Evolutionary conservation across 2,113 vertebrate species (phyloP).

Genomic region (Notarius lentiginosus): DNA sequence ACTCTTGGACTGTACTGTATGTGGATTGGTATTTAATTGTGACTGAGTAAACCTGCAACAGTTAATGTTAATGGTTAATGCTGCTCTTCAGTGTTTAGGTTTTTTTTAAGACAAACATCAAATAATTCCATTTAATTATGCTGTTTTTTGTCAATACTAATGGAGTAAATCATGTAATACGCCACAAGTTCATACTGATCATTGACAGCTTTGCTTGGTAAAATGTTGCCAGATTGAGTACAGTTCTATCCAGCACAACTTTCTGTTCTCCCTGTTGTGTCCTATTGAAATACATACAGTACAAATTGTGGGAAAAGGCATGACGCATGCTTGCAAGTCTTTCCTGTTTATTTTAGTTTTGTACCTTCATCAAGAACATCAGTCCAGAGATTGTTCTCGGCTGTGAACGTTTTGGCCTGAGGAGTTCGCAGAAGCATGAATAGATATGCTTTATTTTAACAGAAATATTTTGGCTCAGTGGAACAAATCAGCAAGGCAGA

Average conservation of each 20-base stretch:
- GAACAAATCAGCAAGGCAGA: slow-evolving; percentile 14
- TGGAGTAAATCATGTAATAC: not conserved
- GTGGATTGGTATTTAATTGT: not conserved
- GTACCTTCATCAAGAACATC: slow-evolving; percentile 9
- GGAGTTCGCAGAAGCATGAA: not conserved
- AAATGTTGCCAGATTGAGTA: not conserved
- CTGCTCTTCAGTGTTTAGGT: not conserved
- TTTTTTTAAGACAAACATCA: not conserved
- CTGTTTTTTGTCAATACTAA: not conserved
- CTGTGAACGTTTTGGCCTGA: slow-evolving; percentile 33
- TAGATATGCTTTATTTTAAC: slow-evolving; percentile 7
- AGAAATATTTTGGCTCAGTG: not conserved
- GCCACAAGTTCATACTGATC: not conserved
- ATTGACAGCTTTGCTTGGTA: not conserved
- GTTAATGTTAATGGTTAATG: not conserved
- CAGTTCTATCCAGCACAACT: not conserved
- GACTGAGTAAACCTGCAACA: not conserved
- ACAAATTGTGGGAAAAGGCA: not conserved
- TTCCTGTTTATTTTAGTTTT: not conserved
- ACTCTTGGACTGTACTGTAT: not conserved
- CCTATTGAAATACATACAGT: not conserved
- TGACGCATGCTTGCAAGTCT: not conserved
- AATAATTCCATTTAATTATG: not conserved
- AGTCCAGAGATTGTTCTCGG: not conserved
- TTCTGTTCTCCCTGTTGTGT: not conserved